Evolutionary conservation across 2,113 vertebrate species (phyloP).

Genomic region (Vanacampus margaritifer): DNA sequence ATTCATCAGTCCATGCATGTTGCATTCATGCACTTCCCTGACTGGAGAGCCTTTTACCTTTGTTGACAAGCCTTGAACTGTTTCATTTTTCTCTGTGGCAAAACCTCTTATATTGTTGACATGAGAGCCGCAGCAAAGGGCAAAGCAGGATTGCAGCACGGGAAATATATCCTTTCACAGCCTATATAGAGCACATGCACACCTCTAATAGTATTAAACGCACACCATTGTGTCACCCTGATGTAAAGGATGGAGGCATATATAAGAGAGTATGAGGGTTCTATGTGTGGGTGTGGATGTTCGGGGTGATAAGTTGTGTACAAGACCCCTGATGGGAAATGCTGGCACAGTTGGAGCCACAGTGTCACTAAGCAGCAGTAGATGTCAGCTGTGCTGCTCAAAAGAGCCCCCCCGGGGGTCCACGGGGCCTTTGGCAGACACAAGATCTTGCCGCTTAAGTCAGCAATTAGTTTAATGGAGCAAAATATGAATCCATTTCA

Average conservation of each 20-base stretch:
- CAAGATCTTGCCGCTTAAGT: constrained; percentile 43
- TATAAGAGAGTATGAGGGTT: not conserved
- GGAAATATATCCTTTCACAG: constrained; percentile 1
- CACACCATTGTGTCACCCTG: constrained; percentile 9
- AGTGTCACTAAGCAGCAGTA: constrained; percentile 54
- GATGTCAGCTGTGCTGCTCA: constrained; percentile 61
- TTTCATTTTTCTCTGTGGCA: constrained; percentile 4
- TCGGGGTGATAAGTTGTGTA: constrained; percentile 32
- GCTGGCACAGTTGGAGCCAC: constrained; percentile 65
- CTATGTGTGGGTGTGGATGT: not conserved
- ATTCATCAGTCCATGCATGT: not conserved
- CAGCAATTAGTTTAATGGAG: constrained; percentile 62
- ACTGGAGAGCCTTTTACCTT: not conserved
- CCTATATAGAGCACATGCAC: not conserved
- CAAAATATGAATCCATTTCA: constrained; percentile 55
- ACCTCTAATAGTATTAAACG: constrained; percentile 12
- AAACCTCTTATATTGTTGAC: not conserved
- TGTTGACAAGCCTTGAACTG: not conserved
- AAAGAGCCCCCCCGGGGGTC: constrained; percentile 52
- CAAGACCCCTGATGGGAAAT: constrained; percentile 49
- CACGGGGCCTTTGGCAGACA: constrained; percentile 48
- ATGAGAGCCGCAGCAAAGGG: not conserved
- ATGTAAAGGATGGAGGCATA: constrained; percentile 10
- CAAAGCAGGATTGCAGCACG: no score
- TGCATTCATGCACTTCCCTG: not conserved